Evolutionary conservation across 1,140 invertebrate genomes (phyloP), one percentile per base, ranked within the genome.

Genomic region (Dysdera silvatica): DNA sequence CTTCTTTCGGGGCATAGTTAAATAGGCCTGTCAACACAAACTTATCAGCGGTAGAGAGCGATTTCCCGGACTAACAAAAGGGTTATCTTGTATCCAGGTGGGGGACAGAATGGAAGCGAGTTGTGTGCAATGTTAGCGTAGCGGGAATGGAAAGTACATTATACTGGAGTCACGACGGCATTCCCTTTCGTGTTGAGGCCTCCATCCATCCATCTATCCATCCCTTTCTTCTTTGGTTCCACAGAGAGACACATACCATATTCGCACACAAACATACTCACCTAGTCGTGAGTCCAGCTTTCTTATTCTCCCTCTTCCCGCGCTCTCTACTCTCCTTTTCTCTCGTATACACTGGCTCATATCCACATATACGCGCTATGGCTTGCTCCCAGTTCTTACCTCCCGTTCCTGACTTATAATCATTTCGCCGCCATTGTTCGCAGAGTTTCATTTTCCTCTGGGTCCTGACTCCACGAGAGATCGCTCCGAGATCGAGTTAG

Each of bases 1-100:
- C n/a, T n/a, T n/a, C n/a, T n/a, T n/a, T n/a, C n/a, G n/a, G n/a
- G n/a, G n/a, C n/a, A n/a, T n/a, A n/a, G n/a, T n/a, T n/a, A n/a
- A n/a, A n/a, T n/a, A n/a, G n/a, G n/a, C 58, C 33, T 61, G 58
- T 61, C 58, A 61, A 61, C 58, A 61, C 48, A 61, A 61, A 61
- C 48, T 61, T 61, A 35, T 59, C 32, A 33, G 45, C 45, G 55
- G 55, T 33, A 26, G 54, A 58, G 55, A 20, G 43, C 41, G 28
- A 61, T 47, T 45, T 45, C 24, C 43, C 24, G 18, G 12, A 18
- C 43, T 45, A 45, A 45, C 49, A 61, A 61, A n/a, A 55, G 60
- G 60, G 60, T 61, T 61, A 61, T 49, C 51, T 61, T 61, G 58
- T 61, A 61, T 61, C 51, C 60, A 61, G 40, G 18, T 54, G 60